A percentile compares a stretch with the other conserved stretches of the same genome.
Evolutionary conservation across 64 coral and sea anemone genomes (phyloP).

Genomic region (Pocillopora damicornis): DNA sequence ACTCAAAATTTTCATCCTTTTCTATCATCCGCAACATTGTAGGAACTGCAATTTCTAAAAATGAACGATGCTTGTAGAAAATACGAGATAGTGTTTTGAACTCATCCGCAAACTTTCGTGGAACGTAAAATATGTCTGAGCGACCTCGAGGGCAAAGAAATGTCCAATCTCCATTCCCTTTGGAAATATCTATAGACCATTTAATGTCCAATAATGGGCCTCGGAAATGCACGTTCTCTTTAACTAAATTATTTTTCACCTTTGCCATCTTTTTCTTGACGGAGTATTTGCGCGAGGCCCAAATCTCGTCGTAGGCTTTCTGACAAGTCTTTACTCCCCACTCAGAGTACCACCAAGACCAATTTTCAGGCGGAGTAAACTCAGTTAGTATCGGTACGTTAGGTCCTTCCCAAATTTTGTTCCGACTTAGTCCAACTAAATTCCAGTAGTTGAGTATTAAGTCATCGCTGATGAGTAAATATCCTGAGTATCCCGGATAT

Average conservation of each 20-base stretch:
- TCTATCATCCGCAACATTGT: slow-evolving; percentile 85
- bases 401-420: slow-evolving; percentile 77
- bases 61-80: slow-evolving; percentile 83
- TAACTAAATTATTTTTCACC: neutral
- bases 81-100: slow-evolving; percentile 67
- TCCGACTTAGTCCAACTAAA: slow-evolving; percentile 47
- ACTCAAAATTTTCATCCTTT: slow-evolving; percentile 54
- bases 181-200: slow-evolving; percentile 26
- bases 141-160: slow-evolving; percentile 64
- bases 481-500: slow-evolving; percentile 41
- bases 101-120: slow-evolving; percentile 46
- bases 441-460: slow-evolving; percentile 91
- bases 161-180: slow-evolving; percentile 40
- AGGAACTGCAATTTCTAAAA: slow-evolving; percentile 85
- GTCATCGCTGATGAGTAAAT: slow-evolving; percentile 81
- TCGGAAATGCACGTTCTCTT: neutral
- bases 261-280: no score
- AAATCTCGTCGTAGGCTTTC: slow-evolving; percentile 74
- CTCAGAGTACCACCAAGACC: slow-evolving; percentile 73
- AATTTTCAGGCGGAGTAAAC: slow-evolving; percentile 35
- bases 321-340: slow-evolving; percentile 72
- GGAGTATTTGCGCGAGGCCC: neutral
- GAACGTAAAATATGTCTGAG: slow-evolving; percentile 83
- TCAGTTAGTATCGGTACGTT: slow-evolving; percentile 18
- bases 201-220: slow-evolving; percentile 4